phyloP scores from a whole-genome alignment of 1,140 invertebrate species.

The Harlomillsia oculata region DNA sequence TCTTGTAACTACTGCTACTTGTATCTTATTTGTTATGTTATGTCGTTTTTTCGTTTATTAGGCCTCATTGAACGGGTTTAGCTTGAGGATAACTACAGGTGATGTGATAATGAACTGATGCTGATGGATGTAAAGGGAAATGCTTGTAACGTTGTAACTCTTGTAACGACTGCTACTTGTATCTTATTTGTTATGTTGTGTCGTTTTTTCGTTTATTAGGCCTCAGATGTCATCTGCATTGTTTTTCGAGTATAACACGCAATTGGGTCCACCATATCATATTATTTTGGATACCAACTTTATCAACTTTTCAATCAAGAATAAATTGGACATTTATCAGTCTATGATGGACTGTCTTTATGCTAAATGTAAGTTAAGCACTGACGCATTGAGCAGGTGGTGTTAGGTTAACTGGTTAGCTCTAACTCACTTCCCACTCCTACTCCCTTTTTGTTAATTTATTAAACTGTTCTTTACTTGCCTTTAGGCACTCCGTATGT shows the following conservation, averaged over 20 bases:
- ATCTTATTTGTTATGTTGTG: neutral
- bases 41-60: too few relatives aligned
- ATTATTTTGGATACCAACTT: constrained; percentile 98
- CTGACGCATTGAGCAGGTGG: neutral
- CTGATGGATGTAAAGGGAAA: too few relatives aligned
- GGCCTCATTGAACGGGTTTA: neutral
- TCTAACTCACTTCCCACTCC: neutral
- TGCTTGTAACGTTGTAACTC: too few relatives aligned
- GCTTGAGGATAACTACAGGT: neutral
- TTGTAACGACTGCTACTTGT: too few relatives aligned
- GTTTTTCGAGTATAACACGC: constrained; percentile 98
- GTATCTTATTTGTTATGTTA: constrained; percentile 1
- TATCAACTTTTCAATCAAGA: constrained; percentile 97
- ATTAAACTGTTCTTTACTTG: constrained; percentile 1
- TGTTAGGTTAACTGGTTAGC: neutral
- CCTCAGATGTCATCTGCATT: constrained; percentile 82
- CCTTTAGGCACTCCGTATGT: constrained; percentile 79
- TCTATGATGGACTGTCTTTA: constrained; percentile 99
- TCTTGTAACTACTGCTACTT: too few relatives aligned
- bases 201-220: constrained; percentile 41
- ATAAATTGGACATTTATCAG: constrained; percentile 92
- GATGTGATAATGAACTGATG: neutral
- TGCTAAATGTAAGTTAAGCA: constrained; percentile 68
- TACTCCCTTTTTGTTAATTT: neutral
- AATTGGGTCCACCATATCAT: constrained; percentile 95